Percentiles rank a stretch among this genome's conserved stretches.
Conservation (phyloP, 2,113 vertebrate genomes). For the Hypanus sabinus region DNA sequence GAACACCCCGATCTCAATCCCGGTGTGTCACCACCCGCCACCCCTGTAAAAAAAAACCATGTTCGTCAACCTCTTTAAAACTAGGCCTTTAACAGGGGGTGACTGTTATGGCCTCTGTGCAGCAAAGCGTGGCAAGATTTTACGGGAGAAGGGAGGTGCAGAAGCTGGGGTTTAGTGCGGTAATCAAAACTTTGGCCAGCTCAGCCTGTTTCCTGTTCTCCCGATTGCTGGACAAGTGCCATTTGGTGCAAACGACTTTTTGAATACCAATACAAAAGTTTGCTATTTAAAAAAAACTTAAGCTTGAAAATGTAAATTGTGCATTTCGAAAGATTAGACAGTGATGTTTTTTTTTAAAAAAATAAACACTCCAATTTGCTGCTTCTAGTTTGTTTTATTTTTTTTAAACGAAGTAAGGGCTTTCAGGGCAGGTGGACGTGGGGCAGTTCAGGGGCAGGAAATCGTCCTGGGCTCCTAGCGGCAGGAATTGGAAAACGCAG, state of each 20-base stretch:
- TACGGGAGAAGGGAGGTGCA: background rate
- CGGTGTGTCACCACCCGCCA: background rate
- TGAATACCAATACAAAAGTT: background rate
- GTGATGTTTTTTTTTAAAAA: no score
- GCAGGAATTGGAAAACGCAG: background rate
- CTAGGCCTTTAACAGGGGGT: background rate
- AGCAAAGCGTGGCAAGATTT: background rate
- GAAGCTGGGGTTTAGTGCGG: background rate
- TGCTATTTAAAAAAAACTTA: background rate
- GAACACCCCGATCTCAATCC: background rate
- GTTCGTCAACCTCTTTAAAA: background rate
- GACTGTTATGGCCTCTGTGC: background rate
- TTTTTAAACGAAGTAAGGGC: background rate
- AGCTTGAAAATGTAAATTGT: background rate
- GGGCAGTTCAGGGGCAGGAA: background rate
- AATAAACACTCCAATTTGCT: background rate
- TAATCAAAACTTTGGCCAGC: background rate
- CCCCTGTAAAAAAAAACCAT: background rate
- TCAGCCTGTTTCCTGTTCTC: background rate
- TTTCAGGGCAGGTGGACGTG: background rate
- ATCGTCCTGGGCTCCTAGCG: background rate
- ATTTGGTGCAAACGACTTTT: background rate
- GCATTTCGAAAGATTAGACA: background rate
- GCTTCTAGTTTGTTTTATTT: no score
- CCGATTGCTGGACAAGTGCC: background rate